Evolutionary conservation across 2,888 invertebrate genomes (phyloP).

Genomic region (Sycophila texana): DNA sequence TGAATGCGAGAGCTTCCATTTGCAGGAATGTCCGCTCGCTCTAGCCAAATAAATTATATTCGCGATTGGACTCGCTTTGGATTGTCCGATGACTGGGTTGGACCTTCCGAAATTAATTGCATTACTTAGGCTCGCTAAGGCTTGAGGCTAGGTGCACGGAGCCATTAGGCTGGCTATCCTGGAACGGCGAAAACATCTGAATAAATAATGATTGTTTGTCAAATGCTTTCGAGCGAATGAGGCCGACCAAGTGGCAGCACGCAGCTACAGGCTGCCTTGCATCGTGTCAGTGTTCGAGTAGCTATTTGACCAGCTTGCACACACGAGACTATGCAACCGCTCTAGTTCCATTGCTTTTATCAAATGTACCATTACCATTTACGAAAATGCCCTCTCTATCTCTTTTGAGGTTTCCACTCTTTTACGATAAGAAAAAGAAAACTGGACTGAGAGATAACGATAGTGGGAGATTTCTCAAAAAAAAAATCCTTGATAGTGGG

Average conservation of each 20-base stretch:
- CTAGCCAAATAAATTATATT: constrained; percentile 47
- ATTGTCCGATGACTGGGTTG: constrained; percentile 15
- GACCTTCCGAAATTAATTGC: constrained; percentile 35
- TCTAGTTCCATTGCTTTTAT: constrained; percentile 70
- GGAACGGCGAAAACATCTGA: constrained; percentile 71
- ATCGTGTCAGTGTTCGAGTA: constrained; percentile 13
- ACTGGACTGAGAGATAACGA: too few relatives aligned
- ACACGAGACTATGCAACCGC: constrained; percentile 58
- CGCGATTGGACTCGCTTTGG: constrained; percentile 30
- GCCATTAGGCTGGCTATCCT: too few relatives aligned
- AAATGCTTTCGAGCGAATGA: constrained; percentile 69
- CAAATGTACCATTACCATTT: constrained; percentile 72
- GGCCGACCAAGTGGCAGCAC: constrained; percentile 35
- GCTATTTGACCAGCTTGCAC: constrained; percentile 14
- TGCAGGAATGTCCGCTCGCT: constrained; percentile 15
- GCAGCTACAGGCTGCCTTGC: background rate
- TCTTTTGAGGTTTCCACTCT: too few relatives aligned
- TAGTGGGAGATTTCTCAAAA: too few relatives aligned
- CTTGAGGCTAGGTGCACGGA: too few relatives aligned
- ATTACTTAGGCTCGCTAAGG: too few relatives aligned
- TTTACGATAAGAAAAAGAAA: too few relatives aligned
- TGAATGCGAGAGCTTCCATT: constrained; percentile 10
- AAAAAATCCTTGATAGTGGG: too few relatives aligned
- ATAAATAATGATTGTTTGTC: constrained; percentile 75
- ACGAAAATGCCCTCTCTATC: constrained; percentile 64